Conservation (phyloP, 1,140 invertebrate genomes). For the Aleiodes sp. region DNA sequence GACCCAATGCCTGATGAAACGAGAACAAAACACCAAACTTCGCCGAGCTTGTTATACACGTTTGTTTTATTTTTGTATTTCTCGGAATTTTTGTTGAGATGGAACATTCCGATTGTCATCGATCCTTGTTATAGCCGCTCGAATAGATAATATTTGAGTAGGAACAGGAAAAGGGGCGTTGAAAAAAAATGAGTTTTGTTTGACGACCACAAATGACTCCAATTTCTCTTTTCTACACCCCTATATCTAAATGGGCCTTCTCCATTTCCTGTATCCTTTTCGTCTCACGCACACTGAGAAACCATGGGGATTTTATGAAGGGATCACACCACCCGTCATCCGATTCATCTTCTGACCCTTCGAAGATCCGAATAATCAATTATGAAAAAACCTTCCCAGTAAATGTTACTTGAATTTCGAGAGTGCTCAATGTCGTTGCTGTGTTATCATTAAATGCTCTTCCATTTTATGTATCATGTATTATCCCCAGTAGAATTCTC, state of each 20-base stretch:
- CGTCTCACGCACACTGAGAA: neutral
- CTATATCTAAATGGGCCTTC: neutral
- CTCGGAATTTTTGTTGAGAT: neutral
- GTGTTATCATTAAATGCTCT: too few species aligned
- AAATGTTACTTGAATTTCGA: neutral
- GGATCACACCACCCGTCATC: neutral
- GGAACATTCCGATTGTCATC: neutral
- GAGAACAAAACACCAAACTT: neutral
- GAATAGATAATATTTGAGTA: neutral
- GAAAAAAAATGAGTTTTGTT: slow-evolving; percentile 3
- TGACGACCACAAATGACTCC: neutral
- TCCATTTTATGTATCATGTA: too few species aligned
- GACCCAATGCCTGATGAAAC: neutral
- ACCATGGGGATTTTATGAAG: neutral
- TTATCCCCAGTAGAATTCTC: too few species aligned
- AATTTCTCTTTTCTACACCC: neutral
- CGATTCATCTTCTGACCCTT: neutral
- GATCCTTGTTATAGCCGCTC: neutral
- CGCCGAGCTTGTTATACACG: neutral
- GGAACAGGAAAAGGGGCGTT: neutral
- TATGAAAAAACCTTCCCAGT: neutral
- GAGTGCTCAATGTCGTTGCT: neutral
- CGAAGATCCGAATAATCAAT: neutral
- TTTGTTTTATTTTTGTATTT: neutral
- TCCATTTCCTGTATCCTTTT: neutral